These are phyloP conservation scores for Schizothorax lantsangensis DNA, from an alignment of 2,797 vertebrate species.

Conservation along the genomic window DNA sequence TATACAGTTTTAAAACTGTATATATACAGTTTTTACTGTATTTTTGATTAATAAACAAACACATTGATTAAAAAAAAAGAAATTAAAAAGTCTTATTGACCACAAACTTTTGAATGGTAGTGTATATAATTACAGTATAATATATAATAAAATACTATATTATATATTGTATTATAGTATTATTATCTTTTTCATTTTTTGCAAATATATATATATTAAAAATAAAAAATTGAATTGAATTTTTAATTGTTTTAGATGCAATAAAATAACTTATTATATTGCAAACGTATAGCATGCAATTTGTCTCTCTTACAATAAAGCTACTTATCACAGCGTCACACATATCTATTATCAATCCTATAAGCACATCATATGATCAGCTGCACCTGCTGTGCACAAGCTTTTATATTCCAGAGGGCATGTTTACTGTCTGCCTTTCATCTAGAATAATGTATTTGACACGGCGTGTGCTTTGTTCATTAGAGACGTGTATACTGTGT, in stretches of 20 bases:
- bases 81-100: not conserved
- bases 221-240: too few species aligned
- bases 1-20: too few species aligned
- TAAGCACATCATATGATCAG: constrained; percentile 1
- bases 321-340: constrained; percentile 16
- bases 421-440: constrained; percentile 43
- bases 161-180: not conserved
- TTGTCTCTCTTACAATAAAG: not conserved
- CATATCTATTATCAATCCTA: constrained; percentile 10
- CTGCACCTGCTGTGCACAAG: constrained; percentile 31
- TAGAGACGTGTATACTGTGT: constrained; percentile 47
- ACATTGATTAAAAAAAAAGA: not conserved
- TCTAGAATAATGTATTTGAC: constrained; percentile 35
- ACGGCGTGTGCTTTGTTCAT: not conserved
- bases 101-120: not conserved
- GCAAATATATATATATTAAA: too few species aligned
- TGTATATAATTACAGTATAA: not conserved
- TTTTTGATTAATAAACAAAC: not conserved
- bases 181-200: not conserved
- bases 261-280: not conserved
- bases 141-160: not conserved
- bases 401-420: constrained; percentile 32
- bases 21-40: not conserved
- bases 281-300: not conserved
- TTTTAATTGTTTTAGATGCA: not conserved